These are phyloP conservation scores for Peromyscus aztecus DNA, from an alignment of 2,797 vertebrate genomes.

Conservation along the genomic window DNA sequence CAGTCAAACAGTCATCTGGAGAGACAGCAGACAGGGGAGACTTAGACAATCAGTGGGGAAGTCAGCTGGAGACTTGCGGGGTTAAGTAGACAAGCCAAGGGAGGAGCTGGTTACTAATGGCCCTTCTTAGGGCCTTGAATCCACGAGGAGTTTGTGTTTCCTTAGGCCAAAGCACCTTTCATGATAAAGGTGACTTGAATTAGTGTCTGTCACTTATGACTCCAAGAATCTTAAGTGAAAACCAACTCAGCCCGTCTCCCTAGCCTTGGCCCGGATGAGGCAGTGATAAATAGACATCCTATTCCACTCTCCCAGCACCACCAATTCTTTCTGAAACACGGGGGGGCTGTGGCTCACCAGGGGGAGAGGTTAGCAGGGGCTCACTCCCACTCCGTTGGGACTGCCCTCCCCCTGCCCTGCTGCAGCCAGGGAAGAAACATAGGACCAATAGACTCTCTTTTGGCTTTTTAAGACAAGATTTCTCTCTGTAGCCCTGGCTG, in stretches of 20 bases:
- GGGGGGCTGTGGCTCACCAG: too few relatives aligned
- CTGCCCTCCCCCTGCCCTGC: background rate
- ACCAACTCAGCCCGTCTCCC: background rate
- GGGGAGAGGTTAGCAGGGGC: too few relatives aligned
- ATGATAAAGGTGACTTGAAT: background rate
- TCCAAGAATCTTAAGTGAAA: background rate
- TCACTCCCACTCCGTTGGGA: background rate
- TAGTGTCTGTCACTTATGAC: conserved; percentile 19
- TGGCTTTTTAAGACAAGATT: background rate
- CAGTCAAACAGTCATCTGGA: conserved; percentile 35
- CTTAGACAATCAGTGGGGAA: background rate
- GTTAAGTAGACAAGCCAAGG: background rate
- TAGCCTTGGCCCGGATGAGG: background rate
- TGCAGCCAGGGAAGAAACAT: background rate
- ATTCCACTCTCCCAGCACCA: background rate
- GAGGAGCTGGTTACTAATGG: background rate
- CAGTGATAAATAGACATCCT: background rate
- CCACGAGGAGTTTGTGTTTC: background rate
- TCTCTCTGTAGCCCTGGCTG: background rate
- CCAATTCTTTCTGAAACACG: background rate
- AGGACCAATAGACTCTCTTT: background rate
- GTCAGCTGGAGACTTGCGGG: background rate
- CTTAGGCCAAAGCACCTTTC: background rate
- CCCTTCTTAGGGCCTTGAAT: background rate
- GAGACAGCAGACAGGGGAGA: background rate